Conservation (phyloP, 2,888 invertebrate genomes). For the Pinctada fucata region DNA sequence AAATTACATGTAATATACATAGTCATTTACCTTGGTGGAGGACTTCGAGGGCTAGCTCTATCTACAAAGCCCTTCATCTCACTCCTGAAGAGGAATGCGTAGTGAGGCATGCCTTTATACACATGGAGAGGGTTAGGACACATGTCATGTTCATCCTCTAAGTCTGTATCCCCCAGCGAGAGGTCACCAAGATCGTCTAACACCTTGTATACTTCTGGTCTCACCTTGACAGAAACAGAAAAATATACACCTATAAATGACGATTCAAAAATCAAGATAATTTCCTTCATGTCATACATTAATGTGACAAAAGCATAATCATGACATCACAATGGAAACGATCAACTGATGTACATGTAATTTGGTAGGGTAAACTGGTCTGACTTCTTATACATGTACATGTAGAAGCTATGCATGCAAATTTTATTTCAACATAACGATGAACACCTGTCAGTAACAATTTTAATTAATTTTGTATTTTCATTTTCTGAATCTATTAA, state of each 20-base stretch:
- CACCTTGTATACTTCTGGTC: not conserved
- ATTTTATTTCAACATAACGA: no score
- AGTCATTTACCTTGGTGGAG: not conserved
- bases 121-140: conserved; percentile 92
- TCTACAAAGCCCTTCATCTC: conserved; percentile 33
- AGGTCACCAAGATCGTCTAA: not conserved
- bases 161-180: conserved; percentile 4
- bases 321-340: no score
- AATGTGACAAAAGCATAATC: no score
- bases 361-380: no score
- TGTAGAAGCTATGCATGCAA: no score
- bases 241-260: no score
- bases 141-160: conserved; percentile 79
- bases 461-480: no score
- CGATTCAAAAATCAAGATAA: not conserved
- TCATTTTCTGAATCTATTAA: no score
- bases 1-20: not conserved
- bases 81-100: conserved; percentile 86
- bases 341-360: no score
- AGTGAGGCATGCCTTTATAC: conserved; percentile 79
- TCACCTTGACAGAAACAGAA: not conserved
- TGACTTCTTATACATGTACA: no score
- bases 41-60: conserved; percentile 7
- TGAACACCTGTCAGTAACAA: no score
- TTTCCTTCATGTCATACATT: no score